Conservation (phyloP, 2,888 invertebrate genomes). For the Hipparchia sbordonii region DNA sequence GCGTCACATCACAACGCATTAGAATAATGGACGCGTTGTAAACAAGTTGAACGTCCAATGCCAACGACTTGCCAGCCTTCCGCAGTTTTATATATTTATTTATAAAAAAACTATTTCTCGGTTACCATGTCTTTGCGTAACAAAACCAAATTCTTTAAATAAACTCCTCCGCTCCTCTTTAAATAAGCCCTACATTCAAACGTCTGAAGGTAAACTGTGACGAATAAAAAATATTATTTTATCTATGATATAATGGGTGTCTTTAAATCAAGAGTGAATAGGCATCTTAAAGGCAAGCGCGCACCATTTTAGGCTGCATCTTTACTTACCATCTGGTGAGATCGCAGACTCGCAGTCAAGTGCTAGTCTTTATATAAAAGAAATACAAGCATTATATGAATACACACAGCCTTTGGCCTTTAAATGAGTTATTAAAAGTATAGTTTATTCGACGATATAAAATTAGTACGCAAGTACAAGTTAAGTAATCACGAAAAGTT, state of each 20-base stretch:
- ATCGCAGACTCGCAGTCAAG: too few relatives aligned
- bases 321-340: too few relatives aligned
- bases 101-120: background rate
- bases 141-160: constrained; percentile 1
- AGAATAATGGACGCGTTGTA: constrained; percentile 16
- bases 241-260: too few relatives aligned
- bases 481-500: too few relatives aligned
- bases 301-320: too few relatives aligned
- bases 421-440: background rate
- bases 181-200: background rate
- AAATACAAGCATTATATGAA: background rate
- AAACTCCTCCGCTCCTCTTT: background rate
- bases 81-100: constrained; percentile 30
- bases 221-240: background rate
- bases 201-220: background rate
- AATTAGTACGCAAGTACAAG: background rate
- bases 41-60: constrained; percentile 29
- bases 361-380: too few relatives aligned
- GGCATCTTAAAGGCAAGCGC: too few relatives aligned
- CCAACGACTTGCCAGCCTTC: constrained; percentile 30
- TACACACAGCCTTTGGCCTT: background rate
- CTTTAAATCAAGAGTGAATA: too few relatives aligned
- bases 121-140: background rate
- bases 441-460: background rate
- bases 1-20: constrained; percentile 18